Conservation (phyloP, 2,797 vertebrate species). For the Fringilla coelebs region DNA sequence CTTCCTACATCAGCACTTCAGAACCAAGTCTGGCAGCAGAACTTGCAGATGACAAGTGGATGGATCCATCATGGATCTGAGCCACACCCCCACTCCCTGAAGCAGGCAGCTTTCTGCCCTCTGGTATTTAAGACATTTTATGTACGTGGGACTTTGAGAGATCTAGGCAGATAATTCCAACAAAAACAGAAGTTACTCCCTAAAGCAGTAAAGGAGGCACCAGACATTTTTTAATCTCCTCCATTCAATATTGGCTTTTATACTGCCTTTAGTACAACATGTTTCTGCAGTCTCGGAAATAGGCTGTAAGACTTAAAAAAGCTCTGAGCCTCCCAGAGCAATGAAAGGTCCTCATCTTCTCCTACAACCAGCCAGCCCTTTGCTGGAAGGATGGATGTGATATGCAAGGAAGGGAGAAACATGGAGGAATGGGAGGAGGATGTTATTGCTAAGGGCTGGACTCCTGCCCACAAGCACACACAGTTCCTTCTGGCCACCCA, state of each 20-base stretch:
- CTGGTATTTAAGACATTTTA: background rate
- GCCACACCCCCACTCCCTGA: background rate
- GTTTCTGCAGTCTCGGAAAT: background rate
- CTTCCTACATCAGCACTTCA: background rate
- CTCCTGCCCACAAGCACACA: background rate
- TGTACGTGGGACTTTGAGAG: accelerated
- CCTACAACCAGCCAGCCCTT: background rate
- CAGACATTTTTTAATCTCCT: background rate
- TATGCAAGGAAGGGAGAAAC: background rate
- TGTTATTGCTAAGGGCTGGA: background rate
- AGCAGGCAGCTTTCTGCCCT: background rate
- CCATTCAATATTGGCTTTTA: background rate
- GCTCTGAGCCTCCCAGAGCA: background rate
- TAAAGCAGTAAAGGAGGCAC: background rate
- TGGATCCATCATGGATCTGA: background rate
- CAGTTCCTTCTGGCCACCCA: background rate
- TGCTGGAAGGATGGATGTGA: background rate
- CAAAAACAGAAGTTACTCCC: background rate
- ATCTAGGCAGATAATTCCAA: background rate
- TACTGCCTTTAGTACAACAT: background rate
- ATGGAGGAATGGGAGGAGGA: accelerated
- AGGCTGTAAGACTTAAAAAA: background rate
- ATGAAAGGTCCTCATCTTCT: background rate
- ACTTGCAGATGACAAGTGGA: background rate
- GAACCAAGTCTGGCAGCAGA: background rate